Evolutionary conservation across 2,113 vertebrate species (phyloP), one percentile per base, ranked within the genome.

Genomic region (Callionymus lyra): DNA sequence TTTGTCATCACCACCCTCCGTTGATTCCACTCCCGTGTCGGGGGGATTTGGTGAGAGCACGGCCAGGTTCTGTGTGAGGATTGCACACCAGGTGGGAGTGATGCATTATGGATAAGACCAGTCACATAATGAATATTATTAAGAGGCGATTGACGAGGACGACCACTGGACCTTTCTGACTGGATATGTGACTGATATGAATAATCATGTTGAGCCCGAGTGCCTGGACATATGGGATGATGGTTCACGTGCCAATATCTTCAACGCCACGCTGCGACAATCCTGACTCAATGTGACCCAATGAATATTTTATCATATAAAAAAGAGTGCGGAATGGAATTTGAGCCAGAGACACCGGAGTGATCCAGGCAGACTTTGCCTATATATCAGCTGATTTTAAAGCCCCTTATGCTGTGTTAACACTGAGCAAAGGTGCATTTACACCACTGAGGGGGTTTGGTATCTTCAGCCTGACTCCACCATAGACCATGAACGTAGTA

Each of bases 61-160:
- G 6, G 9, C 38, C 37, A 50, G 33, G 44, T 39, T 12, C 15
- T 2, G 32, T 27, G 13, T 15, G 41, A 43, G 55, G 37, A 42
- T 16, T 39, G 37, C 31, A 15, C 9, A 16, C 44, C 37, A 75
- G 84, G 63, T 77, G 74, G 51, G 70, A 64, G 71, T 52, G 49
- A 72, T 74, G 68, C 54, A 54, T 69, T 65, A 37, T 54, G 59
- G 76, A 71, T 63, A 72, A 55, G 44, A 67, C 71, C 65, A 58
- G 59, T 55, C n/a, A 27, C 49, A 56, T 62, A 54, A 69, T 14
- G 62, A 63, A 65, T 56, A 74, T 70, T 70, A 70, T 69, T 59
- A 63, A 75, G 56, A 50, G 40, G 53, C 41, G 68, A 27, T 27
- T 27, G 21, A 27, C 21, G 21, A 27, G 21, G 21, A 27, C 8